Evolutionary conservation across 2,888 invertebrate species (phyloP).

Genomic region (Ophioninae sp.): DNA sequence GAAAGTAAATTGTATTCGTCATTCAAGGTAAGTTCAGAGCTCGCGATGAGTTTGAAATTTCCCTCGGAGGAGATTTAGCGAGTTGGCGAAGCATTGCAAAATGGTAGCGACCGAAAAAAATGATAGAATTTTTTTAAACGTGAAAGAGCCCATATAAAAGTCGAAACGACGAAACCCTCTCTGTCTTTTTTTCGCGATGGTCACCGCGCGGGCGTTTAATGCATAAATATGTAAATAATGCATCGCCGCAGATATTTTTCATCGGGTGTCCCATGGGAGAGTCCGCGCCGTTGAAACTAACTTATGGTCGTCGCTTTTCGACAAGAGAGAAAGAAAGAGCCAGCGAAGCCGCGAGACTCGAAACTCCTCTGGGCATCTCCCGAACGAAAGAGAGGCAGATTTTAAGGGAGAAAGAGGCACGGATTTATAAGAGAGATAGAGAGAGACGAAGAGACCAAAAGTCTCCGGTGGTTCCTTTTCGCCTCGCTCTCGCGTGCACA

Average conservation of each 20-base stretch:
- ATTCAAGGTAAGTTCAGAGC: no score
- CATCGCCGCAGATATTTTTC: constrained; percentile 74
- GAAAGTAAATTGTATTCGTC: no score
- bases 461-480: constrained; percentile 32
- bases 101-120: background rate
- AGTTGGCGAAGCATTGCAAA: background rate
- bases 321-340: constrained; percentile 64
- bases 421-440: background rate
- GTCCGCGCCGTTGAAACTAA: constrained; percentile 73
- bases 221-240: constrained; percentile 79
- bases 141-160: constrained; percentile 31
- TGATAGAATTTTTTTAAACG: constrained; percentile 32
- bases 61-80: background rate
- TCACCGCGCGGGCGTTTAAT: constrained; percentile 70
- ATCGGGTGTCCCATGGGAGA: constrained; percentile 68
- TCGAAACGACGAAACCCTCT: constrained; percentile 26
- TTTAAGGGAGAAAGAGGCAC: constrained; percentile 61
- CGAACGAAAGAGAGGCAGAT: constrained; percentile 11
- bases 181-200: constrained; percentile 20
- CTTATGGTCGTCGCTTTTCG: constrained; percentile 74
- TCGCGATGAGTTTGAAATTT: background rate
- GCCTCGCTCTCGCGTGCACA: constrained; percentile 49
- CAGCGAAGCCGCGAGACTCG: constrained; percentile 5
- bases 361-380: constrained; percentile 24
- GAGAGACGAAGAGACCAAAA: constrained; percentile 23